These are phyloP conservation scores for Xyrauchen texanus DNA, from an alignment of 2,113 vertebrate species.

Conservation along the genomic window DNA sequence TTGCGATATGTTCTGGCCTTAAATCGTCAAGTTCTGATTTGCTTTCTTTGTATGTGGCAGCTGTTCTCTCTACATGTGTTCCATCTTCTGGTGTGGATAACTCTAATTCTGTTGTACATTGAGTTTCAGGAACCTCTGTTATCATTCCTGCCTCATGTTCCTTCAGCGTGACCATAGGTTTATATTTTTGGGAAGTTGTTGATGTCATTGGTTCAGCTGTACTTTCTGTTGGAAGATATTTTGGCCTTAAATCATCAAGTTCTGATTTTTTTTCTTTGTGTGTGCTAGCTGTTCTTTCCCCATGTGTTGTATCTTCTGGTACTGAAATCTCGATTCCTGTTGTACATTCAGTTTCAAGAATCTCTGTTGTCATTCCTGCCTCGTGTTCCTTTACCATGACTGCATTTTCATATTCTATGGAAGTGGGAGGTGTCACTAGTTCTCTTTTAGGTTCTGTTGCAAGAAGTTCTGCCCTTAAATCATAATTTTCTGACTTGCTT, in stretches of 20 bases:
- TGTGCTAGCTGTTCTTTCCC: not conserved
- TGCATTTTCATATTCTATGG: not conserved
- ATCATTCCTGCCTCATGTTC: no score
- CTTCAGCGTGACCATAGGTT: no score
- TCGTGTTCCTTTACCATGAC: not conserved
- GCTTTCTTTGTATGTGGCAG: no score
- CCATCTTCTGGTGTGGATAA: no score
- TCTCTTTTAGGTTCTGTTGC: not conserved
- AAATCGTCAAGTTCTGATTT: no score
- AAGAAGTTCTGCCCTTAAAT: not conserved
- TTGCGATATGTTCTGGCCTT: not conserved
- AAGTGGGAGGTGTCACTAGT: not conserved
- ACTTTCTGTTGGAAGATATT: no score
- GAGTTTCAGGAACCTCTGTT: no score
- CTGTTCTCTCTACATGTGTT: no score
- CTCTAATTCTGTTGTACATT: no score
- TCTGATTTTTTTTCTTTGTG: not conserved
- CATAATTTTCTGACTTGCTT: not conserved
- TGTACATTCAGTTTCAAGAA: conserved; percentile 7
- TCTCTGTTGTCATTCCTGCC: not conserved
- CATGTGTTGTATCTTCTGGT: not conserved
- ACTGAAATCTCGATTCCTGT: not conserved
- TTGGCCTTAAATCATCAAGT: not conserved
- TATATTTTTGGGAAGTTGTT: no score
- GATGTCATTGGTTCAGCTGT: no score